Evolutionary conservation across 1,140 invertebrate species (phyloP).

Genomic region (Coenobita brevimanus): DNA sequence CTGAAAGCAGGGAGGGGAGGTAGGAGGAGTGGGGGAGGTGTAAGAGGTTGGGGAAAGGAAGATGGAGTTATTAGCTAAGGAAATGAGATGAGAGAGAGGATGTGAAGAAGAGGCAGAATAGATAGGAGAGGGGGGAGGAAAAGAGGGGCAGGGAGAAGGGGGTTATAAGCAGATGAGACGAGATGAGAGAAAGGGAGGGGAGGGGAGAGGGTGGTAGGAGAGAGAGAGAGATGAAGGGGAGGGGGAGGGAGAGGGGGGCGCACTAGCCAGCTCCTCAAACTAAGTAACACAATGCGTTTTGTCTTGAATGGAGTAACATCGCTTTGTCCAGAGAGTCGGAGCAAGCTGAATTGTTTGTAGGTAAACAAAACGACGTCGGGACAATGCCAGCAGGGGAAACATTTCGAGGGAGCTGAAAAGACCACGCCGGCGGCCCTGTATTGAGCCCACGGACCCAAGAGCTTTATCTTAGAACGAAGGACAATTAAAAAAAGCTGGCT

Average conservation of each 20-base stretch:
- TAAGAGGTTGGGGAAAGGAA: background rate
- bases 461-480: constrained; percentile 41
- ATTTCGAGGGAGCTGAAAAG: constrained; percentile 41
- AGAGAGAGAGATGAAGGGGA: background rate
- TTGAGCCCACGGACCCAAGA: constrained; percentile 34
- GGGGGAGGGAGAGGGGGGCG: background rate
- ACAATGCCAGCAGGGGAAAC: constrained; percentile 35
- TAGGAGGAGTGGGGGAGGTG: background rate
- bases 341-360: constrained; percentile 44
- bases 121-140: too few relatives aligned
- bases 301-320: constrained; percentile 53
- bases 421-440: constrained; percentile 20
- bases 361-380: constrained; percentile 41
- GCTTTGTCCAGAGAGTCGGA: constrained; percentile 41
- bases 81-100: background rate
- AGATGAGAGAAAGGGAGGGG: background rate
- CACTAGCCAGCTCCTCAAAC: constrained; percentile 35
- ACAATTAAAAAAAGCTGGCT: constrained; percentile 46
- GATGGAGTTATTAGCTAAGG: too few relatives aligned
- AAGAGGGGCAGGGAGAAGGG: background rate
- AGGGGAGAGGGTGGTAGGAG: background rate
- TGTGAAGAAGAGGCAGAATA: background rate
- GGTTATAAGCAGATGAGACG: too few relatives aligned
- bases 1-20: background rate
- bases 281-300: constrained; percentile 47